Percentiles rank a stretch among this genome's conserved stretches.
Conservation (phyloP, 2,113 vertebrate genomes). For the Pica pica region DNA sequence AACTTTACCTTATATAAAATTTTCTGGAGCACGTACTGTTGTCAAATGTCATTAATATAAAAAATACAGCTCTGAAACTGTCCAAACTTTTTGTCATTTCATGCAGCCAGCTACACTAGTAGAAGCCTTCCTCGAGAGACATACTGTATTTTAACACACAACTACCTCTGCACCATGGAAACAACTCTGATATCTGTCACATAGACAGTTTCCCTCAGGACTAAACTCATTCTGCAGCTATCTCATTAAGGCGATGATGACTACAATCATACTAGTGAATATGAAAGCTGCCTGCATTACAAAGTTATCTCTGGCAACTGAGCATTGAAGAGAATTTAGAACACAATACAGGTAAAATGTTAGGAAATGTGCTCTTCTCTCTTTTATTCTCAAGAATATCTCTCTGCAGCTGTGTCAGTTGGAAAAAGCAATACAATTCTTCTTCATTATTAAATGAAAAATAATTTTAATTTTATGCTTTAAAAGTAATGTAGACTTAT, state of each 20-base stretch:
- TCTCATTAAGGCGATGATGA: not conserved
- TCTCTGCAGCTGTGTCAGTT: not conserved
- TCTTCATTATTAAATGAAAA: not conserved
- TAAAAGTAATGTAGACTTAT: not conserved
- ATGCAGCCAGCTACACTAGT: not conserved
- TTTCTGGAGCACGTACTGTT: not conserved
- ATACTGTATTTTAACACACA: not conserved
- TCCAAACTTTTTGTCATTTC: not conserved
- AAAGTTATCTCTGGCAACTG: not conserved
- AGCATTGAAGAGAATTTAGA: not conserved
- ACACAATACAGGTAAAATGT: not conserved
- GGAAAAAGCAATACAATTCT: not conserved
- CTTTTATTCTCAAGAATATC: not conserved
- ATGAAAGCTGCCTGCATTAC: not conserved
- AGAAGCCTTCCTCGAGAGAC: not conserved
- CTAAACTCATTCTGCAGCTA: not conserved
- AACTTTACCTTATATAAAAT: constrained; percentile 1
- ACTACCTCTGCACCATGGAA: not conserved
- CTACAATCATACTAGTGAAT: not conserved
- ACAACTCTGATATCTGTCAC: not conserved
- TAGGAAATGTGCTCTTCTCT: not conserved
- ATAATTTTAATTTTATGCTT: not conserved
- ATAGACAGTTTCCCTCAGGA: not conserved
- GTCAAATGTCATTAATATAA: not conserved
- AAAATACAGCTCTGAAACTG: not conserved